Percentiles rank a stretch among this genome's conserved stretches.
phyloP scores from a whole-genome alignment of 2,113 vertebrate species.

The Ciconia maguari region DNA sequence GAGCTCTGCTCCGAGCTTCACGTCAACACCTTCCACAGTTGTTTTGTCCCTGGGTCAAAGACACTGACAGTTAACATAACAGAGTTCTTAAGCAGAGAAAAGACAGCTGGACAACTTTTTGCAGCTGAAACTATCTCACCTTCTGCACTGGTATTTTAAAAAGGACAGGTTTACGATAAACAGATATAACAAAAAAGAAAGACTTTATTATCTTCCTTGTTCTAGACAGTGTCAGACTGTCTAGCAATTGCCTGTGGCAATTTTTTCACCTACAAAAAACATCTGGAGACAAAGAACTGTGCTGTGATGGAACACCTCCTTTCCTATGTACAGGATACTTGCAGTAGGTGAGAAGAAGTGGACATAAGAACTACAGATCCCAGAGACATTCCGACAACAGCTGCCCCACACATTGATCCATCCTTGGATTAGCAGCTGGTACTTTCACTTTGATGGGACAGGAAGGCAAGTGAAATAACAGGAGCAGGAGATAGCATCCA shows the following conservation, averaged over 20 bases:
- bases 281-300: not conserved
- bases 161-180: not conserved
- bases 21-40: not conserved
- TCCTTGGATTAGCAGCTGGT: not conserved
- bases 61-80: not conserved
- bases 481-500: not conserved
- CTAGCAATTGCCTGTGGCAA: not conserved
- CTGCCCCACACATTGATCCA: not conserved
- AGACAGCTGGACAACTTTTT: not conserved
- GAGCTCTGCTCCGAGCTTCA: not conserved
- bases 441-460: not conserved
- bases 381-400: not conserved
- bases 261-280: not conserved
- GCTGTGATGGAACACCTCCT: not conserved
- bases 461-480: not conserved
- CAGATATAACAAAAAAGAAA: not conserved
- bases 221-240: not conserved
- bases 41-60: not conserved
- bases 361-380: not conserved
- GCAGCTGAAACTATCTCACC: not conserved
- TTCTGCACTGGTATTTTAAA: not conserved
- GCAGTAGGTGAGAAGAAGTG: not conserved
- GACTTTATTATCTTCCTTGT: not conserved
- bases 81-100: not conserved
- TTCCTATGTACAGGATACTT: not conserved